Conservation (phyloP, 2,797 vertebrate species). For the Hemitrygon akajei region DNA sequence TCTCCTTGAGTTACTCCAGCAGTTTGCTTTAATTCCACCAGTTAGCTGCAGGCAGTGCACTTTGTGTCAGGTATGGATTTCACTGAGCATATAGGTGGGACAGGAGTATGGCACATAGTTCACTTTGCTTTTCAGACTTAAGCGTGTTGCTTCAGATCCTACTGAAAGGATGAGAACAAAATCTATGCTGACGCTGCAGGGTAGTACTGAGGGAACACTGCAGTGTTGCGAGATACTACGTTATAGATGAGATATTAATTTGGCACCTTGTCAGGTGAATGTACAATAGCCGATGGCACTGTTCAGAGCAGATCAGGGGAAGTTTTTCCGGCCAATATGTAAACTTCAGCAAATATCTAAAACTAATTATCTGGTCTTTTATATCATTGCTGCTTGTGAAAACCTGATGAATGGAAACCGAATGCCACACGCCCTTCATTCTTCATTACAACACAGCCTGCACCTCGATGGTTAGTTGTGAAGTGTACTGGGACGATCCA, state of each 20-base stretch:
- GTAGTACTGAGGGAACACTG: background rate
- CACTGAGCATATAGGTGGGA: no score
- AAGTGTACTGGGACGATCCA: background rate
- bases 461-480: background rate
- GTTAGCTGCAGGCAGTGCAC: background rate
- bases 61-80: background rate
- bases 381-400: background rate
- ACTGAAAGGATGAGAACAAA: background rate
- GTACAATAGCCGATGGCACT: background rate
- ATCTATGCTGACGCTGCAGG: background rate
- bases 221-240: background rate
- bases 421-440: background rate
- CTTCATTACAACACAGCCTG: background rate
- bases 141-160: background rate
- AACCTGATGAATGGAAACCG: background rate
- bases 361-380: background rate
- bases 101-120: background rate
- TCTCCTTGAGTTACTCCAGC: background rate
- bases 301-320: background rate
- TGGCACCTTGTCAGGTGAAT: background rate
- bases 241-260: background rate
- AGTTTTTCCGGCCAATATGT: background rate
- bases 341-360: background rate
- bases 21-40: background rate
- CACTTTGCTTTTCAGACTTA: background rate